phyloP scores from a whole-genome alignment of 2,797 vertebrate genomes.

The Hybognathus amarus region DNA sequence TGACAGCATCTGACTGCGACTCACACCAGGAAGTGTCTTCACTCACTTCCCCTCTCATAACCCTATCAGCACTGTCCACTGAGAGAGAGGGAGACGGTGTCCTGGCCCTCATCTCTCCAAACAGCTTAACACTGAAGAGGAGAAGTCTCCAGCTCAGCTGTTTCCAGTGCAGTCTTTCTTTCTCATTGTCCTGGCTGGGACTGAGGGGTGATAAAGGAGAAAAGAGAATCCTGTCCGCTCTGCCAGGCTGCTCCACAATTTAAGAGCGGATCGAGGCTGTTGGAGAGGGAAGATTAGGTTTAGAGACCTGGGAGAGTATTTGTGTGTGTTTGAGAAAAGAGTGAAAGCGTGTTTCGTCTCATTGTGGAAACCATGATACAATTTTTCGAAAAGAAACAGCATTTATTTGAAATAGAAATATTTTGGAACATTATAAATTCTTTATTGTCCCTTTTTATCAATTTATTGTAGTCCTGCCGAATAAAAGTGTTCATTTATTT shows the following conservation, averaged over 20 bases:
- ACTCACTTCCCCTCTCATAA: constrained; percentile 20
- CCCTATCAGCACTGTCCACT: constrained; percentile 10
- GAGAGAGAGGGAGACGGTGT: not conserved
- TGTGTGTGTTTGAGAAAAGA: not conserved
- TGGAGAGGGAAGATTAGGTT: constrained; percentile 10
- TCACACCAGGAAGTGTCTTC: constrained; percentile 33
- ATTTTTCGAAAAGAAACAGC: not conserved
- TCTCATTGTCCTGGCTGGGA: not conserved
- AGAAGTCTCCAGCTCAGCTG: constrained; percentile 1
- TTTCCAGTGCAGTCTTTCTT: constrained; percentile 9
- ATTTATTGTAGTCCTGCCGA: not conserved
- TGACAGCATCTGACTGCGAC: constrained; percentile 8
- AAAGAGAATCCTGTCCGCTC: not conserved
- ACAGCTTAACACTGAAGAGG: not conserved
- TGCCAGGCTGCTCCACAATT: not conserved
- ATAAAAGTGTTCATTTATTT: not conserved
- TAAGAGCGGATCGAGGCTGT: not conserved
- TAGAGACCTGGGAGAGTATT: not conserved
- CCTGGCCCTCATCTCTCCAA: constrained; percentile 1
- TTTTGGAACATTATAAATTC: not conserved
- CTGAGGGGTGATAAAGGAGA: constrained; percentile 2
- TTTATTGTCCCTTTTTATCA: not conserved
- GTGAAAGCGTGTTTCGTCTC: too few relatives aligned
- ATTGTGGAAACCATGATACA: not conserved
- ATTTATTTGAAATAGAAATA: not conserved